Conservation (phyloP, 2,797 vertebrate species). For the Neosilurus hyrtlii region DNA sequence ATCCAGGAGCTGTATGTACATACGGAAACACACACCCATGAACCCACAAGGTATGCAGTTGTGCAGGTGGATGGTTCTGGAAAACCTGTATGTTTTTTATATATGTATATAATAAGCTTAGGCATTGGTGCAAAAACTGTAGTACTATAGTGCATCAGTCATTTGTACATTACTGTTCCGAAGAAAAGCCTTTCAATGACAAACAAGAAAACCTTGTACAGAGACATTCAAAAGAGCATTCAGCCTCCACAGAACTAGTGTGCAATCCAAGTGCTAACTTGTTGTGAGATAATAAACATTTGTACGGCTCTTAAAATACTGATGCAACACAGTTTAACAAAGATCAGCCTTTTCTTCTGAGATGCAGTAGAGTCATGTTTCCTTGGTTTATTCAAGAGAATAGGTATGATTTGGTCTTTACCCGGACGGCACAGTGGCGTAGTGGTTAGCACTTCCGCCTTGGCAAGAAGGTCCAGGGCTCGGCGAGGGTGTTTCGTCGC, state of each 20-base stretch:
- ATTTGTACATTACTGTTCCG: not conserved
- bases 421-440: too few relatives aligned
- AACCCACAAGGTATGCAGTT: not conserved
- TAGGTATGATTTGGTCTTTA: too few relatives aligned
- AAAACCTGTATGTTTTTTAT: not conserved
- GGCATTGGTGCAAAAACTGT: conserved; percentile 7
- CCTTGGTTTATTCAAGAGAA: not conserved
- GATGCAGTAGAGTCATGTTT: not conserved
- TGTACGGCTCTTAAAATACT: conserved; percentile 9
- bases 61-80: not conserved
- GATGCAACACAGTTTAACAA: conserved; percentile 10
- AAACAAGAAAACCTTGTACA: conserved; percentile 3
- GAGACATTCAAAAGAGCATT: conserved; percentile 27
- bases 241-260: conserved; percentile 4
- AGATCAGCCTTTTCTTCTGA: conserved; percentile 7
- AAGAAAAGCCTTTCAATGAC: conserved; percentile 11
- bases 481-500: too few relatives aligned
- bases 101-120: conserved; percentile 7
- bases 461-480: too few relatives aligned
- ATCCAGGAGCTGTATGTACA: conserved; percentile 3
- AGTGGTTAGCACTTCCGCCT: too few relatives aligned
- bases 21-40: not conserved
- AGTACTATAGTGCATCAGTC: conserved; percentile 13
- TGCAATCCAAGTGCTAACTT: conserved; percentile 24
- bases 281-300: conserved; percentile 26